Base-by-base conservation (phyloP, 2,888 invertebrate species). In the Buathra laborator region DNA sequence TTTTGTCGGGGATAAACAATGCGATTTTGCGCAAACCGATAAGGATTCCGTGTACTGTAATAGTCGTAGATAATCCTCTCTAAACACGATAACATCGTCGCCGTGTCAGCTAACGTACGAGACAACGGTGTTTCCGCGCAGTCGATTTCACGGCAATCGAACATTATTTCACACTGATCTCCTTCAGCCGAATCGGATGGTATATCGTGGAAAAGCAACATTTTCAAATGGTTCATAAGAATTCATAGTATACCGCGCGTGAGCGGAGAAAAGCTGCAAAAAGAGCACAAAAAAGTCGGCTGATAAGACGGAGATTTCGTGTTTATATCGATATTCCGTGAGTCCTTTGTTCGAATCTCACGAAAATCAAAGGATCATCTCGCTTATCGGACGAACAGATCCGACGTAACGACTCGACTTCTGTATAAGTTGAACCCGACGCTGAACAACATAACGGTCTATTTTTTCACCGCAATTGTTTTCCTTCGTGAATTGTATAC, bases 41-140 rank as follows among this genome's bases (percentile, higher is more conserved):
- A 85, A 85, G 85, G 81, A 81, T 81, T 81, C 78, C 77, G 75
- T 79, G 74, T 85, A 43, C 53, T 62, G 51, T 74, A 62, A 70
- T n/a, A 48, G 79, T 56, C 66, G 59, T 29, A 70, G 75, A 71
- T 83, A 83, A 82, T 82, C 74, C 74, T 75, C 66, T 71, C 56
- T 19, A 44, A 85, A 71, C 85, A 75, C 79, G 85, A 85, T 79
- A 84, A 51, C 43, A 62, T 62, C 46, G 2, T 14, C 62, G 56
- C 66, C 43, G 66, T 67, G 53, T 53, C 37, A 48, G 29, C 46
- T 81, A 78, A 83, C 72, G 71, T 70, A n/a, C 43, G 44, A 80
- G 80, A 66, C 62, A 72, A 66, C 71, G n/a, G 9, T 29, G 29
- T 44, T 44, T 37, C 37, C 6, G 37, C 32, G 14, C 59, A 48